Evolutionary conservation across 2,797 vertebrate genomes (phyloP).

Genomic region (Spea hammondii): DNA sequence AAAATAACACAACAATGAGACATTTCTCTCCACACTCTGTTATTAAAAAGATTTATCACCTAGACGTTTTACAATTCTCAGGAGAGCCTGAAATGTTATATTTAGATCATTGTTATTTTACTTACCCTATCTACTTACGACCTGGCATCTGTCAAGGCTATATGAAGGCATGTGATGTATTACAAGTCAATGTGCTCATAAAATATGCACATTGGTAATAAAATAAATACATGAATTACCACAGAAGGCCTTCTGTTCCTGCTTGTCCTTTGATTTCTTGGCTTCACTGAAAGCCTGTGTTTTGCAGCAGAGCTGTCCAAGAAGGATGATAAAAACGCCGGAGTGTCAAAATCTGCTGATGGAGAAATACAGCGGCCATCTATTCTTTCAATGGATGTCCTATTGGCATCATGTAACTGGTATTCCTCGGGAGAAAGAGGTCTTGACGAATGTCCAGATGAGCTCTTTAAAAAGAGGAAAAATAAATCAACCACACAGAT

Average conservation of each 20-base stretch:
- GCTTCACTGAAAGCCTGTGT: constrained; percentile 90
- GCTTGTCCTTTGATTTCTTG: constrained; percentile 83
- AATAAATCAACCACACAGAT: not conserved
- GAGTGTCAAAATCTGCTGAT: constrained; percentile 75
- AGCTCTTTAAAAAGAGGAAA: constrained; percentile 61
- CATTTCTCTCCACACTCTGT: too few relatives aligned
- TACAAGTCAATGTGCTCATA: too few relatives aligned
- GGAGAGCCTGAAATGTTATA: too few relatives aligned
- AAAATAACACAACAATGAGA: too few relatives aligned
- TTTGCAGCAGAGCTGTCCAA: constrained; percentile 93
- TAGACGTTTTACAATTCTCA: too few relatives aligned
- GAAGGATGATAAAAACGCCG: constrained; percentile 73
- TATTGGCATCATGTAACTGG: not conserved
- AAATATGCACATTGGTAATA: too few relatives aligned
- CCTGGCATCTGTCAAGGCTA: too few relatives aligned
- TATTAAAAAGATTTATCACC: too few relatives aligned
- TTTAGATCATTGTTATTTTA: too few relatives aligned
- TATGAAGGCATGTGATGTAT: too few relatives aligned
- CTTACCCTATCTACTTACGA: too few relatives aligned
- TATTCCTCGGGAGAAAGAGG: constrained; percentile 65
- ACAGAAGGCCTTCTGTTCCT: constrained; percentile 72
- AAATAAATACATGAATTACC: constrained; percentile 63
- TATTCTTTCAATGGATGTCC: constrained; percentile 53
- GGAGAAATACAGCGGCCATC: constrained; percentile 56
- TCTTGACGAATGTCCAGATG: constrained; percentile 62